Percentiles rank a stretch among this genome's conserved stretches.
Conservation (phyloP, 2,888 invertebrate genomes). For the Aplocera efformata region DNA sequence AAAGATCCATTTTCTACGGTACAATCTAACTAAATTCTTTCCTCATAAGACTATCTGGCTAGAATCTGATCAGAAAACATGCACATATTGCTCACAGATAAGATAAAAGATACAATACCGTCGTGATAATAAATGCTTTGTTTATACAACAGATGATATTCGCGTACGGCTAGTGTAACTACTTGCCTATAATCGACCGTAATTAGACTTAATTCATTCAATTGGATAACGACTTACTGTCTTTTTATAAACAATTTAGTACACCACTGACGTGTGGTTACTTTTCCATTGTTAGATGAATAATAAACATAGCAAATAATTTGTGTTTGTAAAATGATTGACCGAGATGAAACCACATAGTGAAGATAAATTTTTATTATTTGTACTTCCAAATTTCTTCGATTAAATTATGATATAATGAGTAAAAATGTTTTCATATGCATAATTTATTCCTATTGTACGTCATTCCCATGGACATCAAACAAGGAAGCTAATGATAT, state of each 20-base stretch:
- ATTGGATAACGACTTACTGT: constrained; percentile 23
- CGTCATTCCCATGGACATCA: too few relatives aligned
- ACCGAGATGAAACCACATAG: too few relatives aligned
- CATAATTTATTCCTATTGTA: too few relatives aligned
- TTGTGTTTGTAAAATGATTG: too few relatives aligned
- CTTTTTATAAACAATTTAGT: constrained; percentile 18
- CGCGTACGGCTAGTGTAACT: constrained; percentile 1
- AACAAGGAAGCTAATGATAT: too few relatives aligned
- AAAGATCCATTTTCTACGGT: not conserved
- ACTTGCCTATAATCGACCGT: constrained; percentile 17
- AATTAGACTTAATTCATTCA: constrained; percentile 27
- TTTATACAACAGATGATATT: constrained; percentile 24
- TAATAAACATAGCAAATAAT: too few relatives aligned
- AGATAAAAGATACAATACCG: constrained; percentile 24
- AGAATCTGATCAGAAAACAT: constrained; percentile 18
- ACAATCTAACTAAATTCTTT: not conserved
- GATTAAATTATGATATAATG: too few relatives aligned
- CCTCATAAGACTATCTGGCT: constrained; percentile 3
- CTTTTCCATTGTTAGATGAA: constrained; percentile 13
- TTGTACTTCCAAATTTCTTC: too few relatives aligned
- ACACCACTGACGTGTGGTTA: not conserved
- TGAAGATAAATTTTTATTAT: too few relatives aligned
- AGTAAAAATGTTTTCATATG: too few relatives aligned
- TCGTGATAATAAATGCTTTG: constrained; percentile 24
- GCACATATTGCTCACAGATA: constrained; percentile 19